Percentiles rank a stretch among this genome's conserved stretches.
Evolutionary conservation across 2,888 invertebrate species (phyloP).

Genomic region (Cephus runcator): DNA sequence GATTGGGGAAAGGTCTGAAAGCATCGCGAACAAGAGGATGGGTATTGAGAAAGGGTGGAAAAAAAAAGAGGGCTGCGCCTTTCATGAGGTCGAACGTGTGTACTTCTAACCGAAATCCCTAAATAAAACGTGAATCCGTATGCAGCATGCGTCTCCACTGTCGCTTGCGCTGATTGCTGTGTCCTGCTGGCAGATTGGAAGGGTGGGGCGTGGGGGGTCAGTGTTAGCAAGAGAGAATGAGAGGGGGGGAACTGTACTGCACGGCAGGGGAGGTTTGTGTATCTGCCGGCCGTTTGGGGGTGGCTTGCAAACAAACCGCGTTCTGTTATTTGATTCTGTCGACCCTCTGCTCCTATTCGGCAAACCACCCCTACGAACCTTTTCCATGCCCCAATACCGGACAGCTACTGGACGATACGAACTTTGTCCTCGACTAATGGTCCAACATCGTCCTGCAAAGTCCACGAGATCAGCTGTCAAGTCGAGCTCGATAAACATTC

Average conservation of each 20-base stretch:
- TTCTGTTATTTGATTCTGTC: conserved; percentile 56
- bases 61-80: background rate
- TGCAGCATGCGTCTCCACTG: conserved; percentile 40
- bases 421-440: no score
- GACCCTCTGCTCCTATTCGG: conserved; percentile 34
- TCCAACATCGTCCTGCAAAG: no score
- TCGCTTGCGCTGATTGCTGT: conserved; percentile 48
- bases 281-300: conserved; percentile 40
- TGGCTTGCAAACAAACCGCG: conserved; percentile 57
- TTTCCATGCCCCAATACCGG: conserved; percentile 28
- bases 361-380: conserved; percentile 29
- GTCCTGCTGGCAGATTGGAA: conserved; percentile 41
- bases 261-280: conserved; percentile 17
- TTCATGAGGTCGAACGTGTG: conserved; percentile 16
- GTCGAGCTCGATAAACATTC: no score
- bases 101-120: conserved; percentile 43
- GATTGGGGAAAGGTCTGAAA: conserved; percentile 11
- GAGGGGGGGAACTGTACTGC: conserved; percentile 24
- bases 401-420: conserved; percentile 10
- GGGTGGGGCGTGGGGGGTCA: conserved; percentile 15
- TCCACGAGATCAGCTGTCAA: no score
- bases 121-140: conserved; percentile 50
- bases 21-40: no score
- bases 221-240: conserved; percentile 6
- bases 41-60: background rate